Evolutionary conservation across 2,888 invertebrate genomes (phyloP), one percentile per base, ranked within the genome.

Genomic region (Acanthacorydalis orientalis): DNA sequence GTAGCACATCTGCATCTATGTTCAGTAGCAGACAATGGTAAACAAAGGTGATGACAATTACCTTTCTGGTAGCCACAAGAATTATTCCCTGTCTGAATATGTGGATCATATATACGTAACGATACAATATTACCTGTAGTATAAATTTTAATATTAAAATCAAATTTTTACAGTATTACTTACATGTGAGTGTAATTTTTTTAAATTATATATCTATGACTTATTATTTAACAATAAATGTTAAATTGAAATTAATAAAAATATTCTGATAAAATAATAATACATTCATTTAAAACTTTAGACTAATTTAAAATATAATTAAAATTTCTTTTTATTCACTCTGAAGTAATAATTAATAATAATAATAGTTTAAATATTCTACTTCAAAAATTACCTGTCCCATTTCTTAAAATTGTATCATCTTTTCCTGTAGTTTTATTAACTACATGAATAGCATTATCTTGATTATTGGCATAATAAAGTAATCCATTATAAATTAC

Each of bases 1-100:
- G 79, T 72, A 8, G 88, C 83, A 65, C 90, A 91, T 56, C 72
- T 75, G 61, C 90, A 91, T 14, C 69, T 71, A 56, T 73, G 71
- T 46, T 67, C 68, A 1, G 60, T 66, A 11, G 59, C 55, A 0
- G 77, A 73, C 15, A 69, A 70, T 4, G 85, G 80, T 54, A 88
- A 63, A 61, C 88, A 88, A 6, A 88, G 68, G 61, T 88, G 85
- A 51, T 78, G 73, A 63, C 86, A 87, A 33, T 73, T 69, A 1
- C 69, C 66, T 54, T 72, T 72, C 52, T 73, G 68, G 10, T 57
- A 53, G 38, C 72, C 70, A 57, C 80, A 74, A 1, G 71, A 68
- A 57, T 79, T 80, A 1, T 62, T 65, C 39, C 74, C 75, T 54
- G 62, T 69, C 65, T 82, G 82, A 35, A 76, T 69, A 11, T 67